Conservation (phyloP, 2,888 invertebrate genomes). For the Caenorhabditis plicata region DNA sequence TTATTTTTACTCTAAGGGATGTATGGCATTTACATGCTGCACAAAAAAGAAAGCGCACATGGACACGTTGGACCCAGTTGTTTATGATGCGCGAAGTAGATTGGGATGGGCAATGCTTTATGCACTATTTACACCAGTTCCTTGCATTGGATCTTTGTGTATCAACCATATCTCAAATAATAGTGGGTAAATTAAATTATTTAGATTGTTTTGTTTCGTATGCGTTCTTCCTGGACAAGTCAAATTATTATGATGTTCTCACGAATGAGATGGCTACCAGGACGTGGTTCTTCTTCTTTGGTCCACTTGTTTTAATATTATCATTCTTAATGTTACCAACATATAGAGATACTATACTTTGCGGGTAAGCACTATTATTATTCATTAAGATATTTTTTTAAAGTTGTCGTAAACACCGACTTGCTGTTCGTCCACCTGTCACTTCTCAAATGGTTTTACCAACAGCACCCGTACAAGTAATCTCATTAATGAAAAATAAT, state of each 20-base stretch:
- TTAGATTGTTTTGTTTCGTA: conserved; percentile 31
- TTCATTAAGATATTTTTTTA: not conserved
- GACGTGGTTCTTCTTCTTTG: conserved; percentile 36
- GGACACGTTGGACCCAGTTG: conserved; percentile 37
- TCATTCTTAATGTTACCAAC: conserved; percentile 32
- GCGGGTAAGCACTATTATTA: conserved; percentile 20
- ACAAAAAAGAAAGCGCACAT: conserved; percentile 14
- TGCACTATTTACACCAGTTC: conserved; percentile 19
- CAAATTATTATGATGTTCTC: conserved; percentile 15
- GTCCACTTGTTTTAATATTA: conserved; percentile 20
- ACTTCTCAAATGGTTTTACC: too few relatives aligned
- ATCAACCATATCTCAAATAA: not conserved
- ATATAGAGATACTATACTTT: conserved; percentile 33
- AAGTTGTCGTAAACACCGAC: too few relatives aligned
- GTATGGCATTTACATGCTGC: conserved; percentile 30
- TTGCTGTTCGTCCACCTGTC: too few relatives aligned
- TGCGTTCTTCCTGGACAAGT: conserved; percentile 25
- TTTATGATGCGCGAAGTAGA: conserved; percentile 33
- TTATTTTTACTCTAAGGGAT: conserved; percentile 16
- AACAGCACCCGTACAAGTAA: too few relatives aligned
- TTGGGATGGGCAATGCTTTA: conserved; percentile 34
- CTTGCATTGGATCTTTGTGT: too few relatives aligned
- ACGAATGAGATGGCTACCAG: conserved; percentile 33
- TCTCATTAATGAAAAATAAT: too few relatives aligned
- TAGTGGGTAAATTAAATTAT: not conserved